Evolutionary conservation across 2,888 invertebrate species (phyloP).

Genomic region (Lepeophtheirus nordmannii): DNA sequence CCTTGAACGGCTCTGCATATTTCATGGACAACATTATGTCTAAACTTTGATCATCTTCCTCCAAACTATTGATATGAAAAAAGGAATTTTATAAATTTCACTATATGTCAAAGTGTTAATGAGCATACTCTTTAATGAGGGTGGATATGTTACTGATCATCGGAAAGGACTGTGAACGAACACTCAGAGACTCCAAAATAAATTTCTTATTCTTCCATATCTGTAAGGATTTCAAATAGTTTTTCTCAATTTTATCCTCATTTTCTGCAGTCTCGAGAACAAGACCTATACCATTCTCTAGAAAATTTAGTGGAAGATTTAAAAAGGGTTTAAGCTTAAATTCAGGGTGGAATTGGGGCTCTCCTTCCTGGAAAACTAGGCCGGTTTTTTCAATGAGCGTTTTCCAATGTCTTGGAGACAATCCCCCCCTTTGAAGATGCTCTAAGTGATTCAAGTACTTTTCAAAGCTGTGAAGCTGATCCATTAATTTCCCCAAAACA

Average conservation of each 20-base stretch:
- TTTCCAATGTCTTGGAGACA: slow-evolving; percentile 14
- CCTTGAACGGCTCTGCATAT: not conserved
- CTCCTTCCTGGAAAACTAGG: not conserved
- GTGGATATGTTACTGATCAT: not conserved
- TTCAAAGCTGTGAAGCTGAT: not conserved
- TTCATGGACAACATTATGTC: not conserved
- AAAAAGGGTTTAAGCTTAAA: slow-evolving; percentile 12
- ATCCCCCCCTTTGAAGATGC: not conserved
- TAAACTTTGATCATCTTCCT: not conserved
- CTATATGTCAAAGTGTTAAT: too few species aligned
- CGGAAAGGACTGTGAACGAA: not conserved
- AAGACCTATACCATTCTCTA: not conserved
- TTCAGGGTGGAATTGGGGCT: not conserved
- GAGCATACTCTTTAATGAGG: not conserved
- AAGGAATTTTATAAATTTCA: too few species aligned
- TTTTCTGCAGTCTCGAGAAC: slow-evolving; percentile 9
- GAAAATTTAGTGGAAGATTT: not conserved
- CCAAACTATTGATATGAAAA: not conserved
- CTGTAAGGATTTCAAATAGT: not conserved
- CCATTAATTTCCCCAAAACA: slow-evolving; percentile 4
- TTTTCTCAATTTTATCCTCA: slow-evolving; percentile 11
- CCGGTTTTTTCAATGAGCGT: not conserved
- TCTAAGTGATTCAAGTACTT: not conserved
- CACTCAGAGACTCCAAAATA: not conserved
- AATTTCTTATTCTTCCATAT: slow-evolving; percentile 17